Base-by-base conservation (phyloP, 2,113 vertebrate genomes). In the Petromus typicus region DNA sequence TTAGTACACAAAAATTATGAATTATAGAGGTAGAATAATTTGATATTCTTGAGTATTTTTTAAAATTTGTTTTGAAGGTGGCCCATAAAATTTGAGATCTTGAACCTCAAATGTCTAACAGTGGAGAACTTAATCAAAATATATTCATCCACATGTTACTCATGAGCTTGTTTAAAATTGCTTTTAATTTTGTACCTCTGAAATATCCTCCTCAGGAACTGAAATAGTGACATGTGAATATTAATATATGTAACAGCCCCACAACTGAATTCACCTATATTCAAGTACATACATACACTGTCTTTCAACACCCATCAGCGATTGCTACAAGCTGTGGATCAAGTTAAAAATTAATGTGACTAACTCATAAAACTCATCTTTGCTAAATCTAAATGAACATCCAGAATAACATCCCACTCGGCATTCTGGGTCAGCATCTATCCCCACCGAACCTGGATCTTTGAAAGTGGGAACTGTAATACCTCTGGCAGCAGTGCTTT, bases 291-390 rank as follows among this genome's bases (percentile, higher is more conserved):
- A n/a, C 4, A 34, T 23, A 10, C 2, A 12, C 2, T 48, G 54
- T 20, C 30, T 71, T 91, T 86, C 75, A 34, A 95, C 93, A 90
- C 18, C 23, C 2, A 14, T 73, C 66, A 51, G 40, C 18, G 80
- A 76, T 0, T 54, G 11, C 25, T 92, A 25, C 34, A 92, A 91
- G 69, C 7, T 7, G 6, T 90, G 90, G 88, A 27, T 45, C 34
- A 91, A 75, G 61, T 67, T 71, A 90, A 96, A 87, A 95, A 51
- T 27, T 34, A 48, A 51, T 30, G 7, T 57, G 25, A 69, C 40
- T 80, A 84, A 89, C 20, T 82, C 43, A 69, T 18, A 22, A 86
- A 92, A 91, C 76, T 59, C 14, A 88, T 23, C 88, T 89, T 94
- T 67, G 9, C 20, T 90, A 82, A 79, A 92, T 94, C 85, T 63